phyloP scores from a whole-genome alignment of 2,797 vertebrate genomes.

The Gallinago solitaria region DNA sequence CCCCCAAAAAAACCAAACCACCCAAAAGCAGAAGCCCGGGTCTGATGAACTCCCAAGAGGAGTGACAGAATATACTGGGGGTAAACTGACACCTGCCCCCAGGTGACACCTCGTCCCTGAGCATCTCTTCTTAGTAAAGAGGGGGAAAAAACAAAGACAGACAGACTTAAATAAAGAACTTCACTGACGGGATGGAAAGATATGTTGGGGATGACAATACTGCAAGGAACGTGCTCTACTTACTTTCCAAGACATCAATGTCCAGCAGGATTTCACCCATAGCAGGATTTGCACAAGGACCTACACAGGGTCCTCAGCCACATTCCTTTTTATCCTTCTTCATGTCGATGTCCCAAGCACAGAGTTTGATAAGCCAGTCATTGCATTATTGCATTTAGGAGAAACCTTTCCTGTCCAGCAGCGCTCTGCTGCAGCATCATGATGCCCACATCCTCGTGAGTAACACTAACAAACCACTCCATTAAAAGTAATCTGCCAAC shows the following conservation, averaged over 20 bases:
- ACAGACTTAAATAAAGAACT: too few relatives aligned
- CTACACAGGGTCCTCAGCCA: rapidly evolving
- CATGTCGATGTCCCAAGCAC: background rate
- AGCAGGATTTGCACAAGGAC: background rate
- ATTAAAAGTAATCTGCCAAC: background rate
- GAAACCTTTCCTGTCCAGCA: background rate
- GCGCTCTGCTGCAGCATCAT: background rate
- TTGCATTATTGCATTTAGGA: background rate
- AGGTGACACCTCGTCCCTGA: too few relatives aligned
- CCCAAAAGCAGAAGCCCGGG: background rate
- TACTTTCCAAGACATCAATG: rapidly evolving
- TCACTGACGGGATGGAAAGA: background rate
- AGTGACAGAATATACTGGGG: background rate
- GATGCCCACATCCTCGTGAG: background rate
- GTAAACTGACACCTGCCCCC: background rate
- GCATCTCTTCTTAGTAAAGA: background rate
- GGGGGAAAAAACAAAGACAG: background rate
- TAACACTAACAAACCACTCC: background rate
- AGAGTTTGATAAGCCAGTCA: background rate
- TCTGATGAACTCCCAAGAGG: background rate
- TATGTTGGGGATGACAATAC: background rate
- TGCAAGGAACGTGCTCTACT: rapidly evolving
- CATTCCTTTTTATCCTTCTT: background rate
- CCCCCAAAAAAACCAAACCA: background rate
- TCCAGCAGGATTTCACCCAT: background rate